Evolutionary conservation across 1,140 invertebrate species (phyloP).

Genomic region (Holotrichia oblita): DNA sequence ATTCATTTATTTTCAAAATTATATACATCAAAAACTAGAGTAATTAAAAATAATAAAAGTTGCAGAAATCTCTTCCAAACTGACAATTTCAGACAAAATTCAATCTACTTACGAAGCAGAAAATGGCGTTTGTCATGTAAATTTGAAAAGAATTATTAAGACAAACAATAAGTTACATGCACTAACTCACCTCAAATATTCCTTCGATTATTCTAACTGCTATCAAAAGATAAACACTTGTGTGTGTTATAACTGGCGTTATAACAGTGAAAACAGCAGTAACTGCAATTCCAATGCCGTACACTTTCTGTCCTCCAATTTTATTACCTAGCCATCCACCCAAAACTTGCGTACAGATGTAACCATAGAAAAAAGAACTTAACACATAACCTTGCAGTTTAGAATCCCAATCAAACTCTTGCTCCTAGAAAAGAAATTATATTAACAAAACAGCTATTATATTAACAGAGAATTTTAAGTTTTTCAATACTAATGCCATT

Average conservation of each 20-base stretch:
- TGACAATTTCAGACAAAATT: too few relatives aligned
- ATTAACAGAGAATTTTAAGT: too few relatives aligned
- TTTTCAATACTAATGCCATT: not conserved
- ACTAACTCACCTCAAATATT: slow-evolving; percentile 79
- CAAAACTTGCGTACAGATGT: slow-evolving; percentile 35
- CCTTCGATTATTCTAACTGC: slow-evolving; percentile 85
- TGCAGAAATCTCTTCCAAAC: too few relatives aligned
- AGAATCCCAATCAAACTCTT: slow-evolving; percentile 42
- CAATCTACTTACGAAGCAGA: too few relatives aligned
- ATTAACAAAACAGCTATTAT: too few relatives aligned
- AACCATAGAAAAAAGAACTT: slow-evolving; percentile 41
- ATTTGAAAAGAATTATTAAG: too few relatives aligned
- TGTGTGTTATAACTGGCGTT: slow-evolving; percentile 57
- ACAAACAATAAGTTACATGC: not conserved
- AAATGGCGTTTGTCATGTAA: too few relatives aligned
- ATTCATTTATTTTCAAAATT: too few relatives aligned
- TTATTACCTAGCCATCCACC: slow-evolving; percentile 37
- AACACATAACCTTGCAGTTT: slow-evolving; percentile 23
- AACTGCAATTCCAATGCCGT: slow-evolving; percentile 37
- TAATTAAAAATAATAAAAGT: too few relatives aligned
- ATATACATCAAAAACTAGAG: too few relatives aligned
- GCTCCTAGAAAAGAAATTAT: not conserved
- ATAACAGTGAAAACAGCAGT: slow-evolving; percentile 35
- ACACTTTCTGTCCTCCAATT: slow-evolving; percentile 40
- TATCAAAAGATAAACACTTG: slow-evolving; percentile 76